Base-by-base conservation (phyloP, 2,888 invertebrate species). In the Drosophila ochracea region DNA sequence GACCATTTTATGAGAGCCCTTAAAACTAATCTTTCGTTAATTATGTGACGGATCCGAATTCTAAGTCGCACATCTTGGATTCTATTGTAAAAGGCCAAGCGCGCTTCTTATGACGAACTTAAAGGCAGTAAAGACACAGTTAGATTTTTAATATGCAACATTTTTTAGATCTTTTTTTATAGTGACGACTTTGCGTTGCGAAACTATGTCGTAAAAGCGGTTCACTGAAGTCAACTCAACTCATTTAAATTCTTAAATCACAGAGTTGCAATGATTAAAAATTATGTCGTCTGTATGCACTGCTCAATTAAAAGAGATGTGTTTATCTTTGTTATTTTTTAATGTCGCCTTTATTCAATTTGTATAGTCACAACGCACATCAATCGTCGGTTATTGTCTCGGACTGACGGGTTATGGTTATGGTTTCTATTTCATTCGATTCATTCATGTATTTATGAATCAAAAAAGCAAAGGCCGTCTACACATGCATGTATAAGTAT, bases 261-360 rank as follows among this genome's bases (percentile, higher is more conserved):
- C 47, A 16, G 47, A 47, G 2, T 47, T 47, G 47, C 47, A 47
- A 47, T 47, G 47, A 47, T 47, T 47, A 47, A 47, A 16, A 25
- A 47, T 47, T 3, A 47, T 21, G 43, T 3, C 43, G 43, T 43
- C 21, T 43, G 43, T 21, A 13, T 43, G 21, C 43, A 21, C 6
- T 21, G 13, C 13, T 47, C 43, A 47, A 47, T 47, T 47, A 7
- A 47, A 47, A 21, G 25, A 47, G 16, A 47, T 16, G 21, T 9
- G 47, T 25, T 47, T 47, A 25, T 47, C 47, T 47, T 47, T 47
- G 47, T 47, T 25, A 9, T 47, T 47, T 47, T 47, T 25, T 25
- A 47, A 47, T 47, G 7, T 47, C 9, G 47, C 21, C 47, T 47
- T 47, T 47, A 47, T 47, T 47, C 25, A 47, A 25, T 47, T 47